phyloP scores from a whole-genome alignment of 2,797 vertebrate genomes.

The Sebastes hubbsi region DNA sequence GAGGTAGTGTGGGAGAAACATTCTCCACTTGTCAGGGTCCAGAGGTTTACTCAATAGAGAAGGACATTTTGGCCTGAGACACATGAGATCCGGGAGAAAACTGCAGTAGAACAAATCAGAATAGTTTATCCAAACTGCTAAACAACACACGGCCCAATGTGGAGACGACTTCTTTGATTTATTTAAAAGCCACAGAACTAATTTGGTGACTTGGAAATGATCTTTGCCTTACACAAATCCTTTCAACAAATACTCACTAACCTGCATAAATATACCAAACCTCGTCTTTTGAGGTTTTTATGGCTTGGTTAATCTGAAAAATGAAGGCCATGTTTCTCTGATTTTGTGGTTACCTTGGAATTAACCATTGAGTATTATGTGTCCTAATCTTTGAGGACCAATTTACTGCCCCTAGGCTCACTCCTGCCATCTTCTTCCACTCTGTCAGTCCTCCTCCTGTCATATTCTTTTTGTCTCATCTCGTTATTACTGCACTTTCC shows the following conservation, averaged over 20 bases:
- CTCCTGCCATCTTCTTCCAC: slow-evolving; percentile 26
- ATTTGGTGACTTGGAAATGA: background rate
- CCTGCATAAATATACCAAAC: slow-evolving; percentile 14
- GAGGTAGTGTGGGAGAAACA: slow-evolving; percentile 63
- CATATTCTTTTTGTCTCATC: slow-evolving; percentile 45
- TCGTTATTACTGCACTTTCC: slow-evolving; percentile 51
- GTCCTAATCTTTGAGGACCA: slow-evolving; percentile 21
- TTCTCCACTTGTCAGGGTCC: slow-evolving; percentile 37
- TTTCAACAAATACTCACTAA: slow-evolving; percentile 10
- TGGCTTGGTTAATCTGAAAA: slow-evolving; percentile 22
- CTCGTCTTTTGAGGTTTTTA: slow-evolving; percentile 15
- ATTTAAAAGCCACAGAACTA: slow-evolving; percentile 4
- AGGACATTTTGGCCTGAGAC: background rate
- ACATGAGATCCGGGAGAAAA: background rate
- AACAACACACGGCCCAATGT: background rate
- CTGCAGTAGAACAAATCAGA: background rate
- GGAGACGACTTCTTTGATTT: background rate
- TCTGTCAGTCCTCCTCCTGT: slow-evolving; percentile 26
- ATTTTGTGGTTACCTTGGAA: slow-evolving; percentile 32
- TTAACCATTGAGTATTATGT: slow-evolving; percentile 28
- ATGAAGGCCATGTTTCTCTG: background rate
- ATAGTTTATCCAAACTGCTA: background rate
- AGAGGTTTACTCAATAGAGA: background rate
- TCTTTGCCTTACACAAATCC: background rate
- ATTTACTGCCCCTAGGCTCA: slow-evolving; percentile 11